A percentile compares a stretch with the other conserved stretches of the same genome.
Conservation (phyloP, 2,888 invertebrate genomes). For the Sesia bembeciformis region DNA sequence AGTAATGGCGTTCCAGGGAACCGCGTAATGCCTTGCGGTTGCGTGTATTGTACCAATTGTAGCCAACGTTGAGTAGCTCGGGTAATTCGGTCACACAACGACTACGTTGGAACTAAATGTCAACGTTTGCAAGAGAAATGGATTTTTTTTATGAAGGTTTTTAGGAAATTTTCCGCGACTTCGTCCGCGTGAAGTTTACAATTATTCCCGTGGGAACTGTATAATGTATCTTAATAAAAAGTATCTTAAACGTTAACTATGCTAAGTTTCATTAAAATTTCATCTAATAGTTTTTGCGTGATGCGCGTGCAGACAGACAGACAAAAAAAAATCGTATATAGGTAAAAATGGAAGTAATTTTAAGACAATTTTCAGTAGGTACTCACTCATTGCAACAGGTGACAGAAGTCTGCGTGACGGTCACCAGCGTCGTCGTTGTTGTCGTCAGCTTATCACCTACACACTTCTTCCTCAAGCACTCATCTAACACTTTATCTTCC, state of each 20-base stretch:
- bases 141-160: no score
- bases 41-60: not conserved
- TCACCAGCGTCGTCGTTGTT: slow-evolving; percentile 60
- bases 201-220: no score
- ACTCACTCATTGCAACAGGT: slow-evolving; percentile 71
- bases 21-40: not conserved
- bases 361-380: slow-evolving; percentile 5
- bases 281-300: no score
- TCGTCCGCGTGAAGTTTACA: no score
- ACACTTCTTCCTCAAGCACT: slow-evolving; percentile 52
- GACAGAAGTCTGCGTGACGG: slow-evolving; percentile 59
- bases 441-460: slow-evolving; percentile 56
- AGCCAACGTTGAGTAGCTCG: not conserved
- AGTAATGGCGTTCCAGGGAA: not conserved
- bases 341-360: no score
- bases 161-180: no score
- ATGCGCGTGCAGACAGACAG: no score
- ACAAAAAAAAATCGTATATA: no score
- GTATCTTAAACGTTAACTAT: no score
- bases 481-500: slow-evolving; percentile 47
- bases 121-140: no score
- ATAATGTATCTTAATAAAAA: no score
- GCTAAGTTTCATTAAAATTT: no score
- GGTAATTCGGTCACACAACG: not conserved
- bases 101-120: not conserved